Conservation (phyloP, 30 jellyfish, hydroid and myxozoan species). For the Mastigias papua region DNA sequence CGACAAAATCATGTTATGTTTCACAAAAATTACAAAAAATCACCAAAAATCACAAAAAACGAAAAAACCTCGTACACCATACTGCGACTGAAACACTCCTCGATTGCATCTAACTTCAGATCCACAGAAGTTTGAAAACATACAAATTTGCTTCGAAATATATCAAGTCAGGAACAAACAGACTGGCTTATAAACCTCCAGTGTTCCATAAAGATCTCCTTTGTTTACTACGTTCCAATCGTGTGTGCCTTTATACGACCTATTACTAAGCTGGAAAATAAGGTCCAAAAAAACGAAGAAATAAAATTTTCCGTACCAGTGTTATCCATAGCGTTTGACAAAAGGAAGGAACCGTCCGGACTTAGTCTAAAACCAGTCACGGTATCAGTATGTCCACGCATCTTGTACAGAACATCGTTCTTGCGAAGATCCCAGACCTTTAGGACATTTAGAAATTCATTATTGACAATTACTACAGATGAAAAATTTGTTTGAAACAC, state of each 20-base stretch:
- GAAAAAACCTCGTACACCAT: no score
- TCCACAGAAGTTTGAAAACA: no score
- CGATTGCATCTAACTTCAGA: no score
- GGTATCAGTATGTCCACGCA: conserved; percentile 95
- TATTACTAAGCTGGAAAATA: background rate
- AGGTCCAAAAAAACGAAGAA: background rate
- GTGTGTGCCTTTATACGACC: background rate
- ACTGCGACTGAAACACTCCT: no score
- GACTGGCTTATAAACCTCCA: background rate
- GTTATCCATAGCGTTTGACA: conserved; percentile 94
- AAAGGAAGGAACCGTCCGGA: conserved; percentile 94
- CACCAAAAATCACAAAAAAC: no score
- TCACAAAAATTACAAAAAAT: no score
- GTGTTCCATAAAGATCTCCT: background rate
- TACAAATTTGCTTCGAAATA: no score
- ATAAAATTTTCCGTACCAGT: conserved; percentile 61
- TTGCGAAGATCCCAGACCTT: conserved; percentile 98
- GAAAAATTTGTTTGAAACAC: no score
- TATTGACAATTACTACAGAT: no score
- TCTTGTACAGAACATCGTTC: conserved; percentile 75
- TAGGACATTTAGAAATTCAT: background rate
- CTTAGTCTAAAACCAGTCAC: conserved; percentile 94
- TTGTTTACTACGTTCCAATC: background rate
- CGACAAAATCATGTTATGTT: no score
- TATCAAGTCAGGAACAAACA: background rate